Evolutionary conservation across 1,140 invertebrate genomes (phyloP).

Genomic region (Caerostris darwini): DNA sequence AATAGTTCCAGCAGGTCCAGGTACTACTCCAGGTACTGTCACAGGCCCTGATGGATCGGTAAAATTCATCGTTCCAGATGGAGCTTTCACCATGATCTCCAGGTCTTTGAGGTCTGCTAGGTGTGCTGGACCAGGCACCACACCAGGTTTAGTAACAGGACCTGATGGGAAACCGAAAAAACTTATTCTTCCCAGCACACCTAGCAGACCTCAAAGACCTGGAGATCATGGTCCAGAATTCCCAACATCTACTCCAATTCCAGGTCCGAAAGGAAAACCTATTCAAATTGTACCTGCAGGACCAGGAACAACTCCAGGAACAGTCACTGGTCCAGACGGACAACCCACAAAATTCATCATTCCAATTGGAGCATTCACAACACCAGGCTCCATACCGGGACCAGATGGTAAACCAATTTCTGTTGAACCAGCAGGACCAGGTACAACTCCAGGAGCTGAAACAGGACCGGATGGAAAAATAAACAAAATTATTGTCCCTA

Average conservation of each 20-base stretch:
- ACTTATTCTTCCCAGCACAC: too few relatives aligned
- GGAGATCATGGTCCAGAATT: neutral
- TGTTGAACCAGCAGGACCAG: slow-evolving; percentile 17
- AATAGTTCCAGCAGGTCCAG: neutral
- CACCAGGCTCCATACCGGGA: neutral
- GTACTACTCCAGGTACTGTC: neutral
- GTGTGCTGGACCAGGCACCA: neutral
- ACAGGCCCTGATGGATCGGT: too few relatives aligned
- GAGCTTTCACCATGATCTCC: too few relatives aligned
- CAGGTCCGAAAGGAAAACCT: neutral
- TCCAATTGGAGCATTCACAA: neutral
- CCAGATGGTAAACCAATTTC: neutral
- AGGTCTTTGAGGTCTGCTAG: too few relatives aligned
- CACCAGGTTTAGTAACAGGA: slow-evolving; percentile 14
- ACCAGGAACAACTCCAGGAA: slow-evolving; percentile 39
- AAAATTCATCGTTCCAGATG: neutral
- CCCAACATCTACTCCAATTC: neutral
- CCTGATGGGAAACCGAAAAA: neutral
- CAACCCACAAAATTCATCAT: neutral
- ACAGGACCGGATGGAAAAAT: slow-evolving; percentile 20
- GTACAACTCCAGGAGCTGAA: slow-evolving; percentile 18
- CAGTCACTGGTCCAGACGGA: neutral
- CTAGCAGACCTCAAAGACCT: too few relatives aligned
- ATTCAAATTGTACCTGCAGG: slow-evolving; percentile 29
- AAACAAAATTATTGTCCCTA: neutral